Evolutionary conservation across 2,797 vertebrate genomes (phyloP).

Genomic region (Falco columbarius): DNA sequence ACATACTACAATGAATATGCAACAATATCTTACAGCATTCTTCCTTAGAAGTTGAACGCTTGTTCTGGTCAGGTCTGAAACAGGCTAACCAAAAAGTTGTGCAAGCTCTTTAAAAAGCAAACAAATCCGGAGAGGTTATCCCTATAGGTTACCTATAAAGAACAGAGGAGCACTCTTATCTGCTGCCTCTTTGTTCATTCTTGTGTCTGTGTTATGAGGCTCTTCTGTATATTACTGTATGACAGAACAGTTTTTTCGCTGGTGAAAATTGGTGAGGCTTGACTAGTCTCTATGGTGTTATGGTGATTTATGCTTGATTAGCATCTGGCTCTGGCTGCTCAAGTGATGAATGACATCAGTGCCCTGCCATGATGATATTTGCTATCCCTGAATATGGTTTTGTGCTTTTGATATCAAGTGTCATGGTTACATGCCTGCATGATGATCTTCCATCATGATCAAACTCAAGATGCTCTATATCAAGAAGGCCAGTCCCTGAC

Average conservation of each 20-base stretch:
- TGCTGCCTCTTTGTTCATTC: neutral
- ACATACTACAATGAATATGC: neutral
- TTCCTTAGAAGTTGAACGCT: neutral
- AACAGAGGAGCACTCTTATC: neutral
- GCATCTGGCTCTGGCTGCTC: neutral
- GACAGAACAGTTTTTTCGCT: neutral
- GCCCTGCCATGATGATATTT: neutral
- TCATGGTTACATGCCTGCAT: neutral
- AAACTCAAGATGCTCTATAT: neutral
- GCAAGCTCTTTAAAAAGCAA: neutral
- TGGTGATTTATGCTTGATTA: neutral
- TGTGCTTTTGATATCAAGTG: neutral
- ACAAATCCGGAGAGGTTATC: neutral
- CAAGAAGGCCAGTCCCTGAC: neutral
- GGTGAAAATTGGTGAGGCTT: neutral
- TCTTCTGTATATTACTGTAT: neutral
- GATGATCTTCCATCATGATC: neutral
- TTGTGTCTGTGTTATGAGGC: neutral
- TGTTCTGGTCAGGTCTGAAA: neutral
- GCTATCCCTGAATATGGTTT: neutral
- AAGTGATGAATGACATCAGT: neutral
- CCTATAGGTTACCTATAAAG: neutral
- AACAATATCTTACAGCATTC: neutral
- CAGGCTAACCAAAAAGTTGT: neutral
- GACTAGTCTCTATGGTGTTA: neutral